Evolutionary conservation across 2,888 invertebrate genomes (phyloP), one percentile per base, ranked within the genome.

Genomic region (Lithophane ornitopus): DNA sequence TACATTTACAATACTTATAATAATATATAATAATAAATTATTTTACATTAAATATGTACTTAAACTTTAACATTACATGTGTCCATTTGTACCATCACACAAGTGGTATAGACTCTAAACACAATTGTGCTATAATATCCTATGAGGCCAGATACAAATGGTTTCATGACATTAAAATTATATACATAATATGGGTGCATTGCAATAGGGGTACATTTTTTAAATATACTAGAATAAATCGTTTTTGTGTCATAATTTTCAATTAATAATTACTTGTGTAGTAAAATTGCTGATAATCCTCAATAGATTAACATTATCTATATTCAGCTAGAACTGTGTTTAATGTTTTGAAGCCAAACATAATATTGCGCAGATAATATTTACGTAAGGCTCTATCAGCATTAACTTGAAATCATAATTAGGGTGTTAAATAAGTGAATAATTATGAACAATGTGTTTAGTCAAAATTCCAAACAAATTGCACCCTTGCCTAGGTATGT

Each of bases 401-500:
- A 89, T 87, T 82, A 92, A 87, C 90, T 81, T 80, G 84, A 92
- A 91, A 88, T 91, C 87, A 87, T 91, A 87, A 88, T 88, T 91
- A 90, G 90, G 91, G 91, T 91, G 89, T 93, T 91, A 14, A 90
- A 88, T 90, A 88, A 88, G 89, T 88, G 83, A 91, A 90, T 90
- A 49, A 49, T 49, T 49, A 90, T 90, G 87, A 90, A 88, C 74
- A 83, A 83, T 85, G 81, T 92, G 87, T 93, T 92, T 93, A 93
- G 91, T 91, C 88, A 89, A 91, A 91, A 87, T 88, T 79, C 76
- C 88, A 91, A 88, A 87, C 88, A 90, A 91, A 92, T 91, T 93
- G 94, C 94, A 95, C 94, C 93, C 92, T 90, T 91, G 90, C 89
- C 88, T 90, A 93, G 91, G 87, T 83, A 92, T 90, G 87, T 90